Base-by-base conservation (phyloP, 2,113 vertebrate species). In the Hyla sarda region DNA sequence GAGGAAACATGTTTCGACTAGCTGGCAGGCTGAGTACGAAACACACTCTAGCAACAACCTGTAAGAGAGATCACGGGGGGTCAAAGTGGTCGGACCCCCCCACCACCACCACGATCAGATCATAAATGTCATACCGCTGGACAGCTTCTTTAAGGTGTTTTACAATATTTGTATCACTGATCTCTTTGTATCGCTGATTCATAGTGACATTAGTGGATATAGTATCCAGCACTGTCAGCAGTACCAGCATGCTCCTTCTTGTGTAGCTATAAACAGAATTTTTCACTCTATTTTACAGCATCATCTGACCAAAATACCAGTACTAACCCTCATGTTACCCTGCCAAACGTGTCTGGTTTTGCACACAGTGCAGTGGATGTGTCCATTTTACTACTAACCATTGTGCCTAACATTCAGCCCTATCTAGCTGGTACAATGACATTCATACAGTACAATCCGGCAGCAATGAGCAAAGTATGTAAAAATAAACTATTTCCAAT, bases 191-290 rank as follows among this genome's bases (percentile, higher is more conserved):
- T 2, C 25, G n/a, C n/a, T 25, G 58, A 12, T 60, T 60, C n/a
- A 60, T 25, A 11, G 58, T 11, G 58, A n/a, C 58, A 25, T 13
- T 2, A 73, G 4, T n/a, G 19, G 9, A n/a, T 73, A 45, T 37
- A 73, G 12, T 45, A 47, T 25, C 5, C 12, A 48, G 45, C 16
- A 25, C 4, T 9, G 23, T 75, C 23, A 34, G 41, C 23, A 47
- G 10, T 73, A 47, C 21, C 23, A 28, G 72, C 72, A 75, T 75
- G 72, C n/a, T 75, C n/a, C 16, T 48, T 75, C 72, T 75, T 75
- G 41, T 28, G 16, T 13, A 48, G 28, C 72, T 75, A 65, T 13
- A 65, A 30, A 65, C 60, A 30, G 41, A n/a, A 75, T 75, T 75
- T 48, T 75, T 48, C 28, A 23, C 13, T 47, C 25, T 13, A 13